Evolutionary conservation across 2,888 invertebrate species (phyloP).

Genomic region (Andrena bucephala): DNA sequence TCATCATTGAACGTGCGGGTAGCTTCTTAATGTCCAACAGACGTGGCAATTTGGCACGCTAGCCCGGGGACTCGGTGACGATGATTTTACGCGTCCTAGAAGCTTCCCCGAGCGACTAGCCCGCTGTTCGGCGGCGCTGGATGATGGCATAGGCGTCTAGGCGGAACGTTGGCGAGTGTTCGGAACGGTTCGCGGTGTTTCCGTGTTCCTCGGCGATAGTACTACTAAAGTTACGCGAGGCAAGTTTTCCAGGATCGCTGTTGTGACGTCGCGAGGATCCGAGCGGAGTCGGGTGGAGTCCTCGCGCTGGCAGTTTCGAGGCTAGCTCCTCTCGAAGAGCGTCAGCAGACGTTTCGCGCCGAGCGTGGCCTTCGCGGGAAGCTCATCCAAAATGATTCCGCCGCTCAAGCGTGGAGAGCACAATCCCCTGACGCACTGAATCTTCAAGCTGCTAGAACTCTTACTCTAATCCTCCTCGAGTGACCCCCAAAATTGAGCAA

Average conservation of each 20-base stretch:
- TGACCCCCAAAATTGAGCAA: not conserved
- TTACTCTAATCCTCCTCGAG: not conserved
- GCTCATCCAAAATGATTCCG: slow-evolving; percentile 14
- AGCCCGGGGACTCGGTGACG: too few species aligned
- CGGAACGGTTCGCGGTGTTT: slow-evolving; percentile 22
- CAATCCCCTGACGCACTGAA: not conserved
- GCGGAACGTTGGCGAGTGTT: slow-evolving; percentile 33
- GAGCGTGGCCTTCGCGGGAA: slow-evolving; percentile 35
- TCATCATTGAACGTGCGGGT: too few species aligned
- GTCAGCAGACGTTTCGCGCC: slow-evolving; percentile 32
- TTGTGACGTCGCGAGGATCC: slow-evolving; percentile 33
- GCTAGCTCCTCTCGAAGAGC: slow-evolving; percentile 48
- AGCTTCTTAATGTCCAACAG: too few species aligned
- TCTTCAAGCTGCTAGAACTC: not conserved
- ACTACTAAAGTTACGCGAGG: slow-evolving; percentile 65
- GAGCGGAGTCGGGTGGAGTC: slow-evolving; percentile 1
- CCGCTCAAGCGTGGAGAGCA: slow-evolving; percentile 15
- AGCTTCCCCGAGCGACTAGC: not conserved
- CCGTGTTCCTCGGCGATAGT: slow-evolving; percentile 20
- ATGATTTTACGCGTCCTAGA: not conserved
- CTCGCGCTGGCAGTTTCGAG: slow-evolving; percentile 58
- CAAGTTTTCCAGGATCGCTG: slow-evolving; percentile 47
- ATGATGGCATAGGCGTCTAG: not conserved
- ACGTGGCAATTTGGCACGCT: too few species aligned
- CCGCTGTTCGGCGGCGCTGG: slow-evolving; percentile 12